A percentile compares a stretch with the other conserved stretches of the same genome.
These are phyloP conservation scores for Cichlasoma orientale DNA, from an alignment of 2,797 vertebrate genomes.

Conservation along the genomic window DNA sequence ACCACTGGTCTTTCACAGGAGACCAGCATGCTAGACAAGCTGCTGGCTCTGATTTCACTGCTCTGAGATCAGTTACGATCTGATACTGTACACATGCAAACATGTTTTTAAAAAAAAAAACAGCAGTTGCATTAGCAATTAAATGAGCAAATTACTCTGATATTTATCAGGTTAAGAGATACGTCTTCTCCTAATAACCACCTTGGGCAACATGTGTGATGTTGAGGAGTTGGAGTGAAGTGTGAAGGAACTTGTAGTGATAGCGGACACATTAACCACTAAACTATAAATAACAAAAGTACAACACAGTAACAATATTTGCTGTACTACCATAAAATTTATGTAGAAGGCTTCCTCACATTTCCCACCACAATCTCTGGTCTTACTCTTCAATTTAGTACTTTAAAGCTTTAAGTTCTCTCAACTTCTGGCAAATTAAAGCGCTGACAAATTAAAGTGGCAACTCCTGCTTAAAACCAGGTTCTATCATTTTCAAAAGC, in stretches of 20 bases:
- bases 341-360: not conserved
- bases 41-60: not conserved
- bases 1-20: no score
- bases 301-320: not conserved
- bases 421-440: constrained; percentile 30
- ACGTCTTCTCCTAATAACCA: not conserved
- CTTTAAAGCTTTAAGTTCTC: constrained; percentile 24
- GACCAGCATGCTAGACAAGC: not conserved
- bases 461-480: constrained; percentile 13
- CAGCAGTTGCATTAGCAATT: not conserved
- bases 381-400: constrained; percentile 16
- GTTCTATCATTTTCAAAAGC: constrained; percentile 27
- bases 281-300: not conserved
- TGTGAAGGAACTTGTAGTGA: not conserved
- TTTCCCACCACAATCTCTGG: not conserved
- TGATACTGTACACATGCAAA: not conserved
- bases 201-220: not conserved
- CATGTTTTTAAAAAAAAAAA: not conserved
- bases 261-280: not conserved
- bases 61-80: not conserved
- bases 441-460: constrained; percentile 32
- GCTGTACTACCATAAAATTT: not conserved
- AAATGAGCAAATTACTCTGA: not conserved
- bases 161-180: not conserved
- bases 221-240: not conserved